Base-by-base conservation (phyloP, 2,113 vertebrate species). In the Sorex fumeus region DNA sequence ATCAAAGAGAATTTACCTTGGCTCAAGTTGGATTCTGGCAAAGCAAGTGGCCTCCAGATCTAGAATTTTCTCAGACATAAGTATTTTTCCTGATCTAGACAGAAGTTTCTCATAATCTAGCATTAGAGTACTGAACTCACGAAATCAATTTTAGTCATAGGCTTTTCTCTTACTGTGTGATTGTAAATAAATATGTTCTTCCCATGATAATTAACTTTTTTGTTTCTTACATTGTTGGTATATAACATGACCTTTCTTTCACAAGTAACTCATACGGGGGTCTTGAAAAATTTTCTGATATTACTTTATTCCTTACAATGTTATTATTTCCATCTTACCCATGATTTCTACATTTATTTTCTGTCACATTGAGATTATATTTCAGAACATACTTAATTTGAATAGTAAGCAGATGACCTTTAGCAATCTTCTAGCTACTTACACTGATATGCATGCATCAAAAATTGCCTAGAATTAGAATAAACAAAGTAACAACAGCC, bases 381-480 rank as follows among this genome's bases (percentile, higher is more conserved):
- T 60, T 60, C 21, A 60, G 32, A 66, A 25, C 34, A 62, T 50
- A 50, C 2, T 86, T 53, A 6, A 62, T 82, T 87, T 69, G 82
- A 86, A 69, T 69, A 83, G 2, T 32, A 36, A 23, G 10, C 25
- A 62, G 32, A 64, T 89, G 57, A 84, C 36, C 25, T 78, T 78
- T 86, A 47, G 36, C 43, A 27, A 0, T 88, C 36, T 69, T 87
- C 64, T 40, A 11, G 30, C 4, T 70, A 8, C 28, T 77, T 88
- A 71, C 36, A 27, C 3, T 50, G 1, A 28, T 84, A 16, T 30
- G 62, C 43, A 30, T 86, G 34, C 9, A 25, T 90, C 83, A 87
- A 81, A 66, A 84, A 76, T 66, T 50, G 28, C 47, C 50, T 50
- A 67, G 6, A 66, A 87, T 30, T 32, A 80, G 53, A 93, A 79